Evolutionary conservation across 1,140 invertebrate species (phyloP).

Genomic region (Heliothis subflexa): DNA sequence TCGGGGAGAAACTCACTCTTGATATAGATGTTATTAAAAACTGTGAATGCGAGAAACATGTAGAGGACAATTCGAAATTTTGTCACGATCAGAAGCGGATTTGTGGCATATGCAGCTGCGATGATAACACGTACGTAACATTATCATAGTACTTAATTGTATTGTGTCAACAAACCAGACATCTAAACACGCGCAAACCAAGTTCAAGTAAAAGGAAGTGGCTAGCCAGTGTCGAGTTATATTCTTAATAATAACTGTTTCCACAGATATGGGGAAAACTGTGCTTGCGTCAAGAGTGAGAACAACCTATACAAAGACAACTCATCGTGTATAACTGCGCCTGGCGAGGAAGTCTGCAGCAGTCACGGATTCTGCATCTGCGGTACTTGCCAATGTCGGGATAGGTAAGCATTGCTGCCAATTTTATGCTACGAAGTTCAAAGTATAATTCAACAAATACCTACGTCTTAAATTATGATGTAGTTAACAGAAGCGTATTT

Average conservation of each 20-base stretch:
- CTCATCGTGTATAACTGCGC: constrained; percentile 86
- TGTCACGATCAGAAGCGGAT: constrained; percentile 87
- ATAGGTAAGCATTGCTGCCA: constrained; percentile 49
- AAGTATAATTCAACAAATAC: too few relatives aligned
- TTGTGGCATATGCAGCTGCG: constrained; percentile 92
- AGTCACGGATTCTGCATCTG: constrained; percentile 89
- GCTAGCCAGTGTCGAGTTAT: too few relatives aligned
- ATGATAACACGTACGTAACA: constrained; percentile 86
- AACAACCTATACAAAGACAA: constrained; percentile 69
- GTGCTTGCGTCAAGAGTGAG: constrained; percentile 63
- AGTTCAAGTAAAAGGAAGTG: too few relatives aligned
- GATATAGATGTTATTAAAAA: constrained; percentile 91
- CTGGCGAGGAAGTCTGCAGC: constrained; percentile 87
- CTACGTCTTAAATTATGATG: too few relatives aligned
- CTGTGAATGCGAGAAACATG: constrained; percentile 86
- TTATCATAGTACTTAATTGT: background rate
- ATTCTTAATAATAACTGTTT: background rate
- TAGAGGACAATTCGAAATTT: constrained; percentile 63
- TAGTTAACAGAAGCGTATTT: too few relatives aligned
- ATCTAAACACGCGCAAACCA: too few relatives aligned
- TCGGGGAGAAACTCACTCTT: constrained; percentile 91
- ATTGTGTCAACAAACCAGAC: too few relatives aligned
- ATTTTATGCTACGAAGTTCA: too few relatives aligned
- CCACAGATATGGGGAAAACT: constrained; percentile 88
- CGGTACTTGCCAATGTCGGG: constrained; percentile 88